phyloP scores from a whole-genome alignment of 2,888 invertebrate species.

The Glaucopsyche alexis region DNA sequence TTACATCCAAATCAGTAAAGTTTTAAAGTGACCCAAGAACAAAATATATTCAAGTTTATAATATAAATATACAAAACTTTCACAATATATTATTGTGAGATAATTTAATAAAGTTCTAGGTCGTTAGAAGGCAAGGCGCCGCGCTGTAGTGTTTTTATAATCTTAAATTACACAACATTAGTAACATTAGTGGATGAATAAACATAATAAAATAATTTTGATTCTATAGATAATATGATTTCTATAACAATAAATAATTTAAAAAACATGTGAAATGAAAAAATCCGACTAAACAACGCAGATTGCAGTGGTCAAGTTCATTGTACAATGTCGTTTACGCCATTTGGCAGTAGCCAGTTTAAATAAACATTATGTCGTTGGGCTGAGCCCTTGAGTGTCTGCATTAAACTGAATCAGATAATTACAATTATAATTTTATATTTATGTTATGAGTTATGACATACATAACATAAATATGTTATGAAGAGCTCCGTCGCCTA shows the following conservation, averaged over 20 bases:
- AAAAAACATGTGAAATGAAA: too few species aligned
- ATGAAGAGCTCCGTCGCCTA: too few species aligned
- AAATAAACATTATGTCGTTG: not conserved
- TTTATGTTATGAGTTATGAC: too few species aligned
- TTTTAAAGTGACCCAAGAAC: not conserved
- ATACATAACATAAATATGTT: too few species aligned
- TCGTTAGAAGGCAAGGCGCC: slow-evolving; percentile 11
- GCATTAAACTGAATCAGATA: too few species aligned
- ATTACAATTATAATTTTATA: too few species aligned
- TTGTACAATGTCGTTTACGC: not conserved
- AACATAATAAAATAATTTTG: too few species aligned
- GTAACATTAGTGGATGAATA: too few species aligned
- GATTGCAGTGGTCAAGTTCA: not conserved
- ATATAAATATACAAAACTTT: slow-evolving; percentile 1
- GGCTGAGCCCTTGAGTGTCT: too few species aligned
- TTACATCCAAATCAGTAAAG: not conserved
- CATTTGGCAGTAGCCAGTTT: not conserved
- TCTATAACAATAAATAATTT: too few species aligned
- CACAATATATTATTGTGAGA: not conserved
- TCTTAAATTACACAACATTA: not conserved
- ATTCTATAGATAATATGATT: too few species aligned
- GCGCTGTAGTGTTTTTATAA: not conserved
- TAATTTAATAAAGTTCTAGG: slow-evolving; percentile 18
- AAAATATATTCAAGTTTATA: not conserved
- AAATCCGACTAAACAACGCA: not conserved